phyloP scores from a whole-genome alignment of 2,113 vertebrate species.

The Microcebus griseorufus region DNA sequence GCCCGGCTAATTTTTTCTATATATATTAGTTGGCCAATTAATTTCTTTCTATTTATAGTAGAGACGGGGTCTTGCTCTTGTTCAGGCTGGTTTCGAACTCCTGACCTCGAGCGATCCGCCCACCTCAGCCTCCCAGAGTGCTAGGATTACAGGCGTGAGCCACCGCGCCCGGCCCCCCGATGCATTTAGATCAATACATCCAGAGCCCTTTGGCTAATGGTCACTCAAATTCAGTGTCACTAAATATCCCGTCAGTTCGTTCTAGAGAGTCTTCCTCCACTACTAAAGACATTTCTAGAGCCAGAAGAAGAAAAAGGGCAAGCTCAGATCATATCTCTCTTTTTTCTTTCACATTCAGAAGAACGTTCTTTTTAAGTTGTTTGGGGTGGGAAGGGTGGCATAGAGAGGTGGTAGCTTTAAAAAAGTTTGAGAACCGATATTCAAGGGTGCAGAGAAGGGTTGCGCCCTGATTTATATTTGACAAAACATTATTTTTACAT shows the following conservation, averaged over 20 bases:
- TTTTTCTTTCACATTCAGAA: not conserved
- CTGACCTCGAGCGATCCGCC: too few species aligned
- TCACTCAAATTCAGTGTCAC: not conserved
- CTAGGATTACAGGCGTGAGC: too few species aligned
- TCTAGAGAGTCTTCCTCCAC: not conserved
- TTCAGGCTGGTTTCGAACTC: too few species aligned
- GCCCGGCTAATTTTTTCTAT: too few species aligned
- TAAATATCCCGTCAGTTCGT: not conserved
- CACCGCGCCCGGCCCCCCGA: too few species aligned
- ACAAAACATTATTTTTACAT: not conserved
- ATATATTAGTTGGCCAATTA: too few species aligned
- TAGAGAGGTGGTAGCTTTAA: not conserved
- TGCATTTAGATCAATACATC: not conserved
- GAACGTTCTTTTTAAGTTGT: not conserved
- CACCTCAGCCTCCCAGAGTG: too few species aligned
- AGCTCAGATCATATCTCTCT: not conserved
- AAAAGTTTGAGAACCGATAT: not conserved
- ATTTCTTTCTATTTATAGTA: too few species aligned
- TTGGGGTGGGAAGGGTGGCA: not conserved
- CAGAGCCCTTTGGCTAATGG: not conserved
- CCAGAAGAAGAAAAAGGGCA: not conserved
- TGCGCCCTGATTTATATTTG: not conserved
- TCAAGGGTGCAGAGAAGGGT: not conserved
- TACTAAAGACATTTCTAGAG: slow-evolving; percentile 5
- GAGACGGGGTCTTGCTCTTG: too few species aligned